Evolutionary conservation across 2,888 invertebrate genomes (phyloP).

Genomic region (Drosophila villosipedis): DNA sequence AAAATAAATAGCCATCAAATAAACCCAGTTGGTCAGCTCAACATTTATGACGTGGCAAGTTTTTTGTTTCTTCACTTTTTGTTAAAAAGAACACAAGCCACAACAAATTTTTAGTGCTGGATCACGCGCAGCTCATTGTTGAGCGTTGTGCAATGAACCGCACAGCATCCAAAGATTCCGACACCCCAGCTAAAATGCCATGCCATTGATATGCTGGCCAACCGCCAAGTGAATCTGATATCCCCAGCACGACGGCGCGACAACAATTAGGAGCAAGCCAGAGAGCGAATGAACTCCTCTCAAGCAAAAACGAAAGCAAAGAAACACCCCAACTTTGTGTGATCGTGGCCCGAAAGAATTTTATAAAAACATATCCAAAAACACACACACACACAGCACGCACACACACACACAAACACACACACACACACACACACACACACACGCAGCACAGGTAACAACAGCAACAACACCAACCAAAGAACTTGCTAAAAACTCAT

Average conservation of each 20-base stretch:
- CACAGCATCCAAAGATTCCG: slow-evolving; percentile 50
- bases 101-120: slow-evolving; percentile 50
- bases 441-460: slow-evolving; percentile 28
- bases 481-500: slow-evolving; percentile 45
- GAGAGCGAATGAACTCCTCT: slow-evolving; percentile 45
- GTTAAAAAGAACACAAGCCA: slow-evolving; percentile 43
- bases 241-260: slow-evolving; percentile 69
- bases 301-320: slow-evolving; percentile 76
- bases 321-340: slow-evolving; percentile 24
- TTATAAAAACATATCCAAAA: slow-evolving; percentile 27
- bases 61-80: background rate
- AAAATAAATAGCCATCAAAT: slow-evolving; percentile 49
- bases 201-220: slow-evolving; percentile 53
- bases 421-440: background rate
- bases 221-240: slow-evolving; percentile 62
- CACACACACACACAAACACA: too few species aligned
- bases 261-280: slow-evolving; percentile 67
- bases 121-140: slow-evolving; percentile 59
- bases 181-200: slow-evolving; percentile 40
- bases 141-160: slow-evolving; percentile 33
- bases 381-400: background rate
- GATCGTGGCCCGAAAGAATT: slow-evolving; percentile 63
- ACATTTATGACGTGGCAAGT: slow-evolving; percentile 66
- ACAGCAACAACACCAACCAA: slow-evolving; percentile 4
- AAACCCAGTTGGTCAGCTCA: slow-evolving; percentile 27